These are phyloP conservation scores for Meteorus sp. DNA, from an alignment of 1,140 invertebrate species.

Conservation along the genomic window DNA sequence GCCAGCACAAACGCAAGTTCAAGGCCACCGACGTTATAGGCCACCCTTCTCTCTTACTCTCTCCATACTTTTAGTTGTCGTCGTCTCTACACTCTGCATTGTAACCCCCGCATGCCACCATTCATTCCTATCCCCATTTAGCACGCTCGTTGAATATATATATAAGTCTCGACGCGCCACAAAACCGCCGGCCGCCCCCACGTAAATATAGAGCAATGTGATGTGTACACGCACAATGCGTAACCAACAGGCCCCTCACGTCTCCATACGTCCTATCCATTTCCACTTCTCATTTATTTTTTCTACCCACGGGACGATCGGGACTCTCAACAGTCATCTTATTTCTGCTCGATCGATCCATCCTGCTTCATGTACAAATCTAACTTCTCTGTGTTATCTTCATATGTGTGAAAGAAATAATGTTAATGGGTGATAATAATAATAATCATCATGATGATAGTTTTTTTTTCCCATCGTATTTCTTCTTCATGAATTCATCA, in stretches of 20 bases:
- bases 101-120: neutral
- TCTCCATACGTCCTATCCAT: neutral
- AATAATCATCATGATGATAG: too few relatives aligned
- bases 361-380: neutral
- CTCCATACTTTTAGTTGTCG: neutral
- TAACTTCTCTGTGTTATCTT: neutral
- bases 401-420: too few relatives aligned
- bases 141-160: too few relatives aligned
- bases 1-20: constrained; percentile 12
- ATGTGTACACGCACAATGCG: neutral
- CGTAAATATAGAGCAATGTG: constrained; percentile 3
- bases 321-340: neutral
- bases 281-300: neutral
- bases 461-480: too few relatives aligned
- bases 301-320: neutral
- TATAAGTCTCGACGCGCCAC: neutral
- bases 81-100: too few relatives aligned
- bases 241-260: constrained; percentile 1
- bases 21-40: constrained; percentile 9
- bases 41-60: neutral
- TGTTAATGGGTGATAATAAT: too few relatives aligned
- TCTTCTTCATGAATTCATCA: too few relatives aligned
- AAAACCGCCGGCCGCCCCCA: neutral
- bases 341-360: constrained; percentile 2
- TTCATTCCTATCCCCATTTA: neutral